phyloP scores from a whole-genome alignment of 2,888 invertebrate genomes.

The Lithosia quadra region DNA sequence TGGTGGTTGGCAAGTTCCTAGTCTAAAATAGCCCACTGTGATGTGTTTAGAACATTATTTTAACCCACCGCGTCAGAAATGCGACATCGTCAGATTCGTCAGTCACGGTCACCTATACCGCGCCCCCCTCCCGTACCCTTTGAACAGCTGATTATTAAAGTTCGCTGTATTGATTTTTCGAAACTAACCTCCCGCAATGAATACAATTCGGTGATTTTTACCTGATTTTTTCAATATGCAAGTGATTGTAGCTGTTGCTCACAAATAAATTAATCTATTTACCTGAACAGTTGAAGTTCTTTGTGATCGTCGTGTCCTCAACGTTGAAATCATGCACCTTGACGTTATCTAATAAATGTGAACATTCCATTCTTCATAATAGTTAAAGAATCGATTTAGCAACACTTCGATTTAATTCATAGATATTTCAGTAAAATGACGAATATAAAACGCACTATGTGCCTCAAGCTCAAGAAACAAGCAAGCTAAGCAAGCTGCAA shows the following conservation, averaged over 20 bases:
- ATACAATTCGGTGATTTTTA: conserved; percentile 52
- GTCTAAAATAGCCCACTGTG: conserved; percentile 53
- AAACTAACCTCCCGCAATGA: conserved; percentile 74
- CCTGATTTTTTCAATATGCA: conserved; percentile 27
- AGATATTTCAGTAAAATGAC: conserved; percentile 59
- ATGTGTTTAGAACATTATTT: conserved; percentile 53
- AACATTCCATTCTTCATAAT: conserved; percentile 89
- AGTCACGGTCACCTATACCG: conserved; percentile 81
- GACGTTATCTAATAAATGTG: conserved; percentile 89
- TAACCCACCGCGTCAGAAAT: conserved; percentile 67
- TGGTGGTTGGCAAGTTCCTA: conserved; percentile 27
- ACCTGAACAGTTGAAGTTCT: conserved; percentile 90
- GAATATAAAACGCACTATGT: conserved; percentile 41
- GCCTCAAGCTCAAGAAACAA: conserved; percentile 44
- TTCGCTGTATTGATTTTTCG: conserved; percentile 85
- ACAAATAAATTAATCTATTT: conserved; percentile 64
- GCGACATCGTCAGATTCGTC: conserved; percentile 70
- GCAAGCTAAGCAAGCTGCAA: conserved; percentile 42
- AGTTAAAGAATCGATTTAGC: conserved; percentile 57
- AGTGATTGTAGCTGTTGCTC: conserved; percentile 42
- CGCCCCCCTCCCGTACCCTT: conserved; percentile 71
- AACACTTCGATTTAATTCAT: conserved; percentile 65
- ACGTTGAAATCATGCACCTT: conserved; percentile 84
- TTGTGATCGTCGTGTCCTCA: conserved; percentile 85
- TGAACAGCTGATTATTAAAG: conserved; percentile 85